phyloP scores from a whole-genome alignment of 2,113 vertebrate genomes.

The Tichodroma muraria region DNA sequence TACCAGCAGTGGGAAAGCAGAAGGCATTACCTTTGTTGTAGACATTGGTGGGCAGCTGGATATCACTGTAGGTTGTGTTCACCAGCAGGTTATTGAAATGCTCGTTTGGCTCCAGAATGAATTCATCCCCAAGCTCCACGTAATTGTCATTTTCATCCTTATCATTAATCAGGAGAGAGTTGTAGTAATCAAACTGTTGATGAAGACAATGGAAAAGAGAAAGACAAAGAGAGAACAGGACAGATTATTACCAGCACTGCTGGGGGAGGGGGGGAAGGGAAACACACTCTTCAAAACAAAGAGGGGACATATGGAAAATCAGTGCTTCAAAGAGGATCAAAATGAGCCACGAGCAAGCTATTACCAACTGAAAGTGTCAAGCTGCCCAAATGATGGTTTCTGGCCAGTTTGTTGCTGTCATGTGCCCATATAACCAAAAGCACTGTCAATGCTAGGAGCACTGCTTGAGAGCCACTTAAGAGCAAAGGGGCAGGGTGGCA shows the following conservation, averaged over 20 bases:
- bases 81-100: constrained; percentile 89
- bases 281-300: background rate
- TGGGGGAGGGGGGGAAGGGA: background rate
- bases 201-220: background rate
- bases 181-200: constrained; percentile 89
- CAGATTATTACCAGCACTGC: background rate
- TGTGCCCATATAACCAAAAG: background rate
- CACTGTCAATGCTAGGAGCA: background rate
- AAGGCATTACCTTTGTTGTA: constrained; percentile 87
- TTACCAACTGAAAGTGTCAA: background rate
- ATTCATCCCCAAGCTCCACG: constrained; percentile 84
- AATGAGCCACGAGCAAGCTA: background rate
- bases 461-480: background rate
- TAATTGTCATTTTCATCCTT: constrained; percentile 80
- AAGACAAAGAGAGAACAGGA: background rate
- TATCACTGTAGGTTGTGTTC: constrained; percentile 84
- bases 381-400: background rate
- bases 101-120: constrained; percentile 84
- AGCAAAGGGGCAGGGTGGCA: background rate
- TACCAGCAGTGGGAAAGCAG: background rate
- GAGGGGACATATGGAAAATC: background rate
- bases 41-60: constrained; percentile 94
- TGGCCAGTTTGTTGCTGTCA: background rate
- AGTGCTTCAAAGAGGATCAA: background rate
- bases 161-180: constrained; percentile 86